A percentile compares a stretch with the other conserved stretches of the same genome.
Conservation (phyloP, 1,140 invertebrate species). For the Zaprionus taronus region DNA sequence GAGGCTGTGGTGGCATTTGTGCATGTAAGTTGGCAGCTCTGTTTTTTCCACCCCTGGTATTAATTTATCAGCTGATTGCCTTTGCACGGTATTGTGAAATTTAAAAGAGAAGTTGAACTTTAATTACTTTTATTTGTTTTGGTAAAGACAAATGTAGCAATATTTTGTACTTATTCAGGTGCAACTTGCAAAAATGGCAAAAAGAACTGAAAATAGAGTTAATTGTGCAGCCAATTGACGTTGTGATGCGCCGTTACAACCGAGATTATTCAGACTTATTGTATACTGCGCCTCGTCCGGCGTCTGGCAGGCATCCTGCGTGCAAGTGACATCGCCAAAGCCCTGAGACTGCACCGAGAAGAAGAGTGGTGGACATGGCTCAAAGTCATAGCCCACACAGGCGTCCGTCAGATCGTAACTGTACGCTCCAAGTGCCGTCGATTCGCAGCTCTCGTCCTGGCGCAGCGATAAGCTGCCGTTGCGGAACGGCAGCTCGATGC, state of each 20-base stretch:
- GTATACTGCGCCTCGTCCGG: slow-evolving; percentile 87
- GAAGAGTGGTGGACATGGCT: slow-evolving; percentile 87
- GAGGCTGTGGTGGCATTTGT: neutral
- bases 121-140: neutral
- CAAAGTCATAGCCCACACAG: slow-evolving; percentile 85
- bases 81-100: neutral
- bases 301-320: slow-evolving; percentile 86
- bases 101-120: neutral
- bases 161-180: neutral
- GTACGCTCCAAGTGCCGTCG: slow-evolving; percentile 58
- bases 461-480: slow-evolving; percentile 38
- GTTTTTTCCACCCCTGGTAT: neutral
- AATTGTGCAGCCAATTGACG: neutral
- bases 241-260: slow-evolving; percentile 85
- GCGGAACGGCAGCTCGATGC: slow-evolving; percentile 78
- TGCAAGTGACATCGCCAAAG: slow-evolving; percentile 73
- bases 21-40: neutral
- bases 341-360: slow-evolving; percentile 86
- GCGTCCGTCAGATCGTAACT: slow-evolving; percentile 84
- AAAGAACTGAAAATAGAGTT: neutral
- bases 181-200: neutral
- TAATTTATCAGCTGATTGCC: neutral
- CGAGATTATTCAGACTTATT: slow-evolving; percentile 87
- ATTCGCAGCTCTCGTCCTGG: slow-evolving; percentile 64
- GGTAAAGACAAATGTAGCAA: neutral